Evolutionary conservation across 2,113 vertebrate species (phyloP).

Genomic region (Nasalis larvatus): DNA sequence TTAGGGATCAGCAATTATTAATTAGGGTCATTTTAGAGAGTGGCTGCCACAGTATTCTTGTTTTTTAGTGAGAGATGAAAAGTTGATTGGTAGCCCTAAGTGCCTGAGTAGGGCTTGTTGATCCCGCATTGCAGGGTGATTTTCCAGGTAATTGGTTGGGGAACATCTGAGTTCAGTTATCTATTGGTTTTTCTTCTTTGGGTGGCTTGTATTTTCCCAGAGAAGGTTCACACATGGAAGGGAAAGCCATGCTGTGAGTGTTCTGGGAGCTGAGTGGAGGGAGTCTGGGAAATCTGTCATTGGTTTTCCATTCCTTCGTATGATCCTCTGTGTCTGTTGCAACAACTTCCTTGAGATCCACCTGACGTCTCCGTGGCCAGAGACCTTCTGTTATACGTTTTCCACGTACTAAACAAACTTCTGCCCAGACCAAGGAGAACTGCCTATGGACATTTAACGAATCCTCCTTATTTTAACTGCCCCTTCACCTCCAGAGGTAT

Average conservation of each 20-base stretch:
- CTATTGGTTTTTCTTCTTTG: background rate
- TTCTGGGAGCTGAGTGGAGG: background rate
- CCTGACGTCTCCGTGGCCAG: background rate
- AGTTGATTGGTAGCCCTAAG: background rate
- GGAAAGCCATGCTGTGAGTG: background rate
- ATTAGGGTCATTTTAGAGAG: background rate
- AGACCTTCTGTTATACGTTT: background rate
- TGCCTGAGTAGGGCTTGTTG: background rate
- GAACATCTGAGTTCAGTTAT: background rate
- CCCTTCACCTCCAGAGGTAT: background rate
- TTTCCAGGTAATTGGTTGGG: background rate
- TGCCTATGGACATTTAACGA: background rate
- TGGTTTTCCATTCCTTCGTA: background rate
- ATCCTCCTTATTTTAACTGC: background rate
- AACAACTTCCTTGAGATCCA: background rate
- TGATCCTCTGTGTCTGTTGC: background rate
- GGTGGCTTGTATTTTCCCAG: background rate
- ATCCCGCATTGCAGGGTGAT: background rate
- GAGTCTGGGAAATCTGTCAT: background rate
- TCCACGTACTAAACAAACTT: background rate
- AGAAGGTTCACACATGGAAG: background rate
- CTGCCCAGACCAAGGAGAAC: background rate
- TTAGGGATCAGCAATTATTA: background rate
- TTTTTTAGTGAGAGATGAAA: background rate
- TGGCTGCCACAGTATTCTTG: background rate